phyloP scores from a whole-genome alignment of 2,888 invertebrate genomes.

The Drosophila incognita region DNA sequence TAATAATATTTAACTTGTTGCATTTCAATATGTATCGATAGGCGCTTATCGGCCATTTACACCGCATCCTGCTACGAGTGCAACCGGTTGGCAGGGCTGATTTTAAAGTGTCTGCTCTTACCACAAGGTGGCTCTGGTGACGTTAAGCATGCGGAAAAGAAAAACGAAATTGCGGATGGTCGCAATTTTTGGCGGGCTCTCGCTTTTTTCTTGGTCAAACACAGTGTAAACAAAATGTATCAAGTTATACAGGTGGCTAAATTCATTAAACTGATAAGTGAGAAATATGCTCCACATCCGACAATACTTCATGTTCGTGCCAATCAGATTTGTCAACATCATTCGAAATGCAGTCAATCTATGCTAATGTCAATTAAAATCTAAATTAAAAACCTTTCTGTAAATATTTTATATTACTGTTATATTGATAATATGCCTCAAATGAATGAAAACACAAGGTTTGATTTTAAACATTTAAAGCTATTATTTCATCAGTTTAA shows the following conservation, averaged over 20 bases:
- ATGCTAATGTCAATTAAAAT: not conserved
- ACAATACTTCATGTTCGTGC: not conserved
- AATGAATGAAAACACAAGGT: constrained; percentile 5
- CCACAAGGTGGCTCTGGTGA: not conserved
- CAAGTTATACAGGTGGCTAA: not conserved
- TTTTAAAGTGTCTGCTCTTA: not conserved
- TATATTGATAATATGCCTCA: not conserved
- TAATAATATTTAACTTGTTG: not conserved
- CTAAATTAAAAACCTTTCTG: not conserved
- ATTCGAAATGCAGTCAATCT: not conserved
- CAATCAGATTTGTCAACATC: not conserved
- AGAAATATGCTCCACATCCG: not conserved
- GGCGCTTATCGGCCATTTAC: not conserved
- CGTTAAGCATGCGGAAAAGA: not conserved
- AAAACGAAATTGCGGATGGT: not conserved
- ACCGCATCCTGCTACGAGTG: not conserved
- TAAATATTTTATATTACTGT: not conserved
- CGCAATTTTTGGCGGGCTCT: not conserved
- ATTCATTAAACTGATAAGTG: not conserved
- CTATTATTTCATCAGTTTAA: constrained; percentile 68
- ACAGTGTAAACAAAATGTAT: not conserved
- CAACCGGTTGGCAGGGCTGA: not conserved
- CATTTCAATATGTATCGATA: not conserved
- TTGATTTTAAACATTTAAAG: constrained; percentile 69
- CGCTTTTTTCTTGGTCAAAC: not conserved